phyloP scores from a whole-genome alignment of 2,888 invertebrate species.

The Trichogramma evanescens region DNA sequence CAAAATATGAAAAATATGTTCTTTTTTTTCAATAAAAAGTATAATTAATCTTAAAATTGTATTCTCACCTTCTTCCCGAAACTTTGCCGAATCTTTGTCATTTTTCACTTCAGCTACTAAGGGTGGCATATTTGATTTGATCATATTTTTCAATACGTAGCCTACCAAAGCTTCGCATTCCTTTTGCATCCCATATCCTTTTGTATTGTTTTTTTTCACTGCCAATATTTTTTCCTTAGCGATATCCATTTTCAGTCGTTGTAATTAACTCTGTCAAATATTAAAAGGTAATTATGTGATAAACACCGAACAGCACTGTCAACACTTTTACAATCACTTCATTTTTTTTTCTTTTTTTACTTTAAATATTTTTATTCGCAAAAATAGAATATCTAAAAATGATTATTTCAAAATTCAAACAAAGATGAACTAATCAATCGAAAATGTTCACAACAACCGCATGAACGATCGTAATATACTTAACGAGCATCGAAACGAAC shows the following conservation, averaged over 20 bases:
- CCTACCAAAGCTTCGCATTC: slow-evolving; percentile 40
- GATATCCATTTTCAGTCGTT: slow-evolving; percentile 33
- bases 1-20: background rate
- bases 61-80: slow-evolving; percentile 40
- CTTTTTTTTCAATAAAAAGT: background rate
- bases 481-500: too few species aligned
- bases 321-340: background rate
- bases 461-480: too few species aligned
- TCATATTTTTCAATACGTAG: slow-evolving; percentile 42
- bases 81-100: slow-evolving; percentile 35
- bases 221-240: slow-evolving; percentile 37
- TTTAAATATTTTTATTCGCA: background rate
- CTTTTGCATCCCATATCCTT: slow-evolving; percentile 41
- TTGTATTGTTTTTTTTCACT: slow-evolving; percentile 35
- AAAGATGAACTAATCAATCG: background rate
- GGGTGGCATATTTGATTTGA: slow-evolving; percentile 35
- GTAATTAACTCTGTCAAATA: background rate
- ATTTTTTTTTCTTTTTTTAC: background rate
- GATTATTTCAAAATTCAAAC: background rate
- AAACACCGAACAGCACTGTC: background rate
- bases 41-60: too few species aligned
- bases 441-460: background rate
- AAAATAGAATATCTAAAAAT: background rate
- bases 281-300: background rate
- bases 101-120: slow-evolving; percentile 36